Percentiles rank a stretch among this genome's conserved stretches.
Conservation (phyloP, 1,140 invertebrate species). For the Drosophila sproati region DNA sequence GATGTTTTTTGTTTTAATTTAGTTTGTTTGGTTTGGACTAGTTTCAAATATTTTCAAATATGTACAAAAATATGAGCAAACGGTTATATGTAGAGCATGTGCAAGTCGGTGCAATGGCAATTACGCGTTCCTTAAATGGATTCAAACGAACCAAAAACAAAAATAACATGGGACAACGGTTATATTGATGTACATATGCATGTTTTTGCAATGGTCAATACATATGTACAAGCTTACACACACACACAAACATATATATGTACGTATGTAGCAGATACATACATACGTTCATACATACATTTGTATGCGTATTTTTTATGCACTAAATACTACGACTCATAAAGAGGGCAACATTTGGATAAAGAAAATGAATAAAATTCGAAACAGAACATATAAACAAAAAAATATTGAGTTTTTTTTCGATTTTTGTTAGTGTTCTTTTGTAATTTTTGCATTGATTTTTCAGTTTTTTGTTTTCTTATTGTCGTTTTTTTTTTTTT, state of each 20-base stretch:
- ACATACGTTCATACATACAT: slow-evolving; percentile 20
- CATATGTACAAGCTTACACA: slow-evolving; percentile 2
- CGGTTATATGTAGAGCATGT: slow-evolving; percentile 11
- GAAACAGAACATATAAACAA: slow-evolving; percentile 53
- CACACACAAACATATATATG: neutral
- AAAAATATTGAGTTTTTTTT: slow-evolving; percentile 65
- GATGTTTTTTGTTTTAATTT: neutral
- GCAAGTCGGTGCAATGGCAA: slow-evolving; percentile 19
- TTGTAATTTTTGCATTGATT: slow-evolving; percentile 49
- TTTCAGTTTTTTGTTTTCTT: slow-evolving; percentile 51
- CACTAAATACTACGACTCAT: slow-evolving; percentile 59
- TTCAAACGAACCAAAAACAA: slow-evolving; percentile 13
- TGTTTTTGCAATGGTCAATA: neutral
- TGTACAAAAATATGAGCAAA: slow-evolving; percentile 4
- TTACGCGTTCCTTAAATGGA: slow-evolving; percentile 5
- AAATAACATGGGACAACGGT: slow-evolving; percentile 5
- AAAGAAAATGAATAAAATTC: slow-evolving; percentile 62
- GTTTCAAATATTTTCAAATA: neutral
- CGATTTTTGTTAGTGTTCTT: slow-evolving; percentile 62
- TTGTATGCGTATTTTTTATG: slow-evolving; percentile 13
- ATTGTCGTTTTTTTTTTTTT: slow-evolving; percentile 45
- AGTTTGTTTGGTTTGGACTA: neutral
- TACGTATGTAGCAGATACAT: neutral
- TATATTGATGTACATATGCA: slow-evolving; percentile 14
- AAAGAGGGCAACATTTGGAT: slow-evolving; percentile 36